These are phyloP conservation scores for Nematostella vectensis DNA, from an alignment of 92 coral and sea anemone species.

Conservation along the genomic window DNA sequence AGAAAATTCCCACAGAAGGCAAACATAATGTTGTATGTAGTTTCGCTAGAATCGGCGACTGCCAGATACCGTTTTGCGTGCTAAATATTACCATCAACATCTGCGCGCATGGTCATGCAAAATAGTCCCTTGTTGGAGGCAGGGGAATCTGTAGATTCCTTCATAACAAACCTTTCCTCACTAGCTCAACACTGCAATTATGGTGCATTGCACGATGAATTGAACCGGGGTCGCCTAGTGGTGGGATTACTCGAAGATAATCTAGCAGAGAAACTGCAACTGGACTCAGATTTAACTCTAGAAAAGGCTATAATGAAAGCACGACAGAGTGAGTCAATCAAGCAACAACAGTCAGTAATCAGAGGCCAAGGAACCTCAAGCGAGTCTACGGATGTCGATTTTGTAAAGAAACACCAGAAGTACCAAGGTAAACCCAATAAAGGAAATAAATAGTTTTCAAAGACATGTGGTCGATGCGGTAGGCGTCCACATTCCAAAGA, in stretches of 20 bases:
- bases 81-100: no score
- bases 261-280: background rate
- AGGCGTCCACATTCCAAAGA: constrained; percentile 15
- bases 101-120: no score
- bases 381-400: constrained; percentile 4
- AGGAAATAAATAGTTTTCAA: background rate
- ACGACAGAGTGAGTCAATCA: constrained; percentile 30
- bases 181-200: constrained; percentile 4
- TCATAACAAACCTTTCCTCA: background rate
- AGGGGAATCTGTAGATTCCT: no score
- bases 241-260: background rate
- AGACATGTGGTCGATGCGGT: constrained; percentile 21
- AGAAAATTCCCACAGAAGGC: no score
- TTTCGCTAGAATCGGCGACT: no score
- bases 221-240: constrained; percentile 1
- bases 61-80: no score
- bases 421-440: background rate
- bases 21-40: no score
- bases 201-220: constrained; percentile 2
- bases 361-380: constrained; percentile 17
- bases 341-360: constrained; percentile 25
- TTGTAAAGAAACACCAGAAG: constrained; percentile 4
- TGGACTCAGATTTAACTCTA: background rate
- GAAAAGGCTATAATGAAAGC: background rate
- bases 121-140: no score